Evolutionary conservation across 2,888 invertebrate species (phyloP).

Genomic region (Acanthosepion lycidas): DNA sequence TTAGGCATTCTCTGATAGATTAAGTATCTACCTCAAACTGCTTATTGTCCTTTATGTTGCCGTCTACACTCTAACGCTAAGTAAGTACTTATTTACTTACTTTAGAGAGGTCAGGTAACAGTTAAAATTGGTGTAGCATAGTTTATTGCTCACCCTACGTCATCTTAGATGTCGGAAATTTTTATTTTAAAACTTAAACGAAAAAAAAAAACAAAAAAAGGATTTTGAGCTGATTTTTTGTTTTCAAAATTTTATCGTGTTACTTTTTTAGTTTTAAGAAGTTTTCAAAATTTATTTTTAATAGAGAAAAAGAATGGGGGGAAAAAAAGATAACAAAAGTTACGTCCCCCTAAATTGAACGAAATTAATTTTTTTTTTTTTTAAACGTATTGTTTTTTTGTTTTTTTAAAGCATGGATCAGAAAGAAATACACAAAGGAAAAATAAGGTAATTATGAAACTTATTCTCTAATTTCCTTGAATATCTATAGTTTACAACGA

Average conservation of each 20-base stretch:
- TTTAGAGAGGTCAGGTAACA: background rate
- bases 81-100: background rate
- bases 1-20: too few relatives aligned
- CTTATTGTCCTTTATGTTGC: background rate
- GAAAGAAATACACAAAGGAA: background rate
- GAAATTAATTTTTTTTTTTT: background rate
- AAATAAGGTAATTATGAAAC: background rate
- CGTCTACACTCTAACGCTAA: background rate
- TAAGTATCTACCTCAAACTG: background rate
- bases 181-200: background rate
- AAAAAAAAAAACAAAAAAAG: background rate
- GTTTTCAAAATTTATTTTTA: background rate
- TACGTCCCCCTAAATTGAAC: background rate
- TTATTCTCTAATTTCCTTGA: background rate
- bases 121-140: background rate
- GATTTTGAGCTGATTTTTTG: background rate
- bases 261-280: background rate
- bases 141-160: background rate
- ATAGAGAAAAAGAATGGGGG: too few relatives aligned
- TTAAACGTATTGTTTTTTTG: background rate
- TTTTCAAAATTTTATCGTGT: background rate
- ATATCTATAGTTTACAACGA: too few relatives aligned
- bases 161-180: background rate
- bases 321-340: background rate
- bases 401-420: background rate